These are phyloP conservation scores for Schmidtea mediterranea DNA, from an alignment of 1,140 invertebrate genomes.

Conservation along the genomic window DNA sequence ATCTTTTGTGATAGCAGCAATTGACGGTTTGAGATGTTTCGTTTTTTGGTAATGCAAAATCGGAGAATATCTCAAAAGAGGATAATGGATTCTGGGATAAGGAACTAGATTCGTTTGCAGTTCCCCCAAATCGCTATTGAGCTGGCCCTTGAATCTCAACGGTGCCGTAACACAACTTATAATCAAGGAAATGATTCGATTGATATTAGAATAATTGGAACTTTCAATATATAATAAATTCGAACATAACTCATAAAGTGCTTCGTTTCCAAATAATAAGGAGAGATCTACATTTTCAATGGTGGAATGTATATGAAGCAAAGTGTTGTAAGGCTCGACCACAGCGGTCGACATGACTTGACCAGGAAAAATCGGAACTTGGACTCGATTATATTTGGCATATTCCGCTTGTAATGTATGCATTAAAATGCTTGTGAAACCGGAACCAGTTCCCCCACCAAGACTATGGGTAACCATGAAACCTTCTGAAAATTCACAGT, in stretches of 20 bases:
- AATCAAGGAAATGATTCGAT: slow-evolving; percentile 9
- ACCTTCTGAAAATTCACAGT: slow-evolving; percentile 48
- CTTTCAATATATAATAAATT: slow-evolving; percentile 25
- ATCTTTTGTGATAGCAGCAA: slow-evolving; percentile 45
- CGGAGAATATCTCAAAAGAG: slow-evolving; percentile 52
- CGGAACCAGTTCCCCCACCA: slow-evolving; percentile 56
- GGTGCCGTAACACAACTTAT: slow-evolving; percentile 25
- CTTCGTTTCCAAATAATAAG: slow-evolving; percentile 31
- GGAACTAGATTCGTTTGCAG: slow-evolving; percentile 21
- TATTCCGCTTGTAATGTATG: slow-evolving; percentile 42
- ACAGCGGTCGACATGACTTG: slow-evolving; percentile 14
- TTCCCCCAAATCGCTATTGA: slow-evolving; percentile 17
- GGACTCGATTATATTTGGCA: slow-evolving; percentile 58
- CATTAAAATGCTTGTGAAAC: slow-evolving; percentile 55
- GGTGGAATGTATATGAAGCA: slow-evolving; percentile 23
- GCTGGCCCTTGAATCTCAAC: slow-evolving; percentile 13
- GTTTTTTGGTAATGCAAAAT: slow-evolving; percentile 57
- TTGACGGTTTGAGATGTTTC: slow-evolving; percentile 46
- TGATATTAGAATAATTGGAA: background rate
- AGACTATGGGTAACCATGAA: slow-evolving; percentile 62
- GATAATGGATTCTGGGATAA: slow-evolving; percentile 35
- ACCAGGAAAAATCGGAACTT: slow-evolving; percentile 45
- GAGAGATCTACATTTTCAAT: slow-evolving; percentile 41
- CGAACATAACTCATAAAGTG: slow-evolving; percentile 25
- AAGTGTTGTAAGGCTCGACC: slow-evolving; percentile 36